phyloP scores from a whole-genome alignment of 2,888 invertebrate species.

The Auanema freiburgensis region DNA sequence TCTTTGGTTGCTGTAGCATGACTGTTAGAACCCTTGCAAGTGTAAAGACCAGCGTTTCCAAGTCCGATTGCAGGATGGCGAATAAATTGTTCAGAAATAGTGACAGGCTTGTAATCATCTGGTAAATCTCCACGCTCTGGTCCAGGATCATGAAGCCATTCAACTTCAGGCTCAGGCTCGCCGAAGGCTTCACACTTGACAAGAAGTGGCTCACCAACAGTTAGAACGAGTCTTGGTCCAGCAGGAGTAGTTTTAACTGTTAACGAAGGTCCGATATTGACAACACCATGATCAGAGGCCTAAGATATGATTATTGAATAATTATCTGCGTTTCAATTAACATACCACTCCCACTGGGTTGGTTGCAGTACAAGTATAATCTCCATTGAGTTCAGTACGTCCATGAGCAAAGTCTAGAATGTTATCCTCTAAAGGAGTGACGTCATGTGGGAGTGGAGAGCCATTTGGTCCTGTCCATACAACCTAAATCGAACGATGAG shows the following conservation, averaged over 20 bases:
- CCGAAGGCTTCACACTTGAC: constrained; percentile 60
- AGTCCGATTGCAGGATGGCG: constrained; percentile 60
- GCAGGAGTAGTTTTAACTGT: constrained; percentile 53
- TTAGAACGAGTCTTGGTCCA: constrained; percentile 55
- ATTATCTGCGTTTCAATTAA: background rate
- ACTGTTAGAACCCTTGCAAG: constrained; percentile 66
- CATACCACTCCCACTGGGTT: constrained; percentile 42
- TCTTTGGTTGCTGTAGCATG: constrained; percentile 63
- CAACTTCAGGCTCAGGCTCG: constrained; percentile 62
- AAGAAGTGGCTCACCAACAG: constrained; percentile 60
- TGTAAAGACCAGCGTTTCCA: constrained; percentile 65
- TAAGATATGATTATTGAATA: background rate
- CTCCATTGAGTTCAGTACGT: constrained; percentile 49
- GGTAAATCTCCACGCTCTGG: constrained; percentile 63
- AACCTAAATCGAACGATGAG: constrained; percentile 28
- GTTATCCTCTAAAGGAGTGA: constrained; percentile 58
- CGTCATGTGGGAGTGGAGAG: constrained; percentile 58
- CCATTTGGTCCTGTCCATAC: constrained; percentile 60
- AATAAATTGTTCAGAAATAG: constrained; percentile 62
- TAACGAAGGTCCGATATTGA: constrained; percentile 53
- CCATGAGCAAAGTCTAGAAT: constrained; percentile 52
- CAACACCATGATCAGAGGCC: constrained; percentile 59
- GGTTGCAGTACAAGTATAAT: constrained; percentile 58
- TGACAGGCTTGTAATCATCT: constrained; percentile 62
- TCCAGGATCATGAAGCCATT: constrained; percentile 60